Base-by-base conservation (phyloP, 1,140 invertebrate genomes). In the Drosophila parabipectinata region DNA sequence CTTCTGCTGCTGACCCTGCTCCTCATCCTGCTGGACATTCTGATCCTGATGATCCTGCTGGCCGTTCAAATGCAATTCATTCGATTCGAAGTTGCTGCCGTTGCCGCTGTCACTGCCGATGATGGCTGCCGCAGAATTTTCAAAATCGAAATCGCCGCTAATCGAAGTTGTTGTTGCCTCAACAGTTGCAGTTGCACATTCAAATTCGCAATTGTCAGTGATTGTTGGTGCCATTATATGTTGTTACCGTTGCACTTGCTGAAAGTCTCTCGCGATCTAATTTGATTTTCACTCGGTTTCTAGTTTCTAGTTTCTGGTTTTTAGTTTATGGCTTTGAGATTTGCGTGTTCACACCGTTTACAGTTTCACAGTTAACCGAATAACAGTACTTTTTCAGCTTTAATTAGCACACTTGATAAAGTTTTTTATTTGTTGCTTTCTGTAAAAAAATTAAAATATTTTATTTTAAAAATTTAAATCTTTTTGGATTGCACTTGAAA, bases 181-280 rank as follows among this genome's bases (percentile, higher is more conserved):
- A 69, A 82, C 79, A 90, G 90, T 78, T 84, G 87, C 79, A 90
- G 90, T 78, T 84, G 87, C 90, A 91, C 90, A 91, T 91, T 80
- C 90, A 82, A 91, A 91, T 91, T 91, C 87, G 74, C 69, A 90
- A 91, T 91, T 90, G 90, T 91, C 82, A 90, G 72, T 87, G 81
- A 60, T 91, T 90, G 83, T 91, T 90, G 90, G 90, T 91, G 90
- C 90, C 90, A 91, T 91, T 91, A 91, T 91, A 91, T 74, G 90
- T 68, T 78, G 64, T 90, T 84, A 80, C 82, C 77, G 61, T 82
- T 85, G 82, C 82, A 82, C 78, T 85, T 87, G 78, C 82, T 87
- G 21, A 82, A 87, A 66, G 54, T 69, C 45, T 71, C 47, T 90
- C 58, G 77, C 58, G 60, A 44, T 52, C 47, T 64, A 64, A 64